A percentile compares a stretch with the other conserved stretches of the same genome.
Evolutionary conservation across 2,888 invertebrate genomes (phyloP).

Genomic region (Cephus rjabovi): DNA sequence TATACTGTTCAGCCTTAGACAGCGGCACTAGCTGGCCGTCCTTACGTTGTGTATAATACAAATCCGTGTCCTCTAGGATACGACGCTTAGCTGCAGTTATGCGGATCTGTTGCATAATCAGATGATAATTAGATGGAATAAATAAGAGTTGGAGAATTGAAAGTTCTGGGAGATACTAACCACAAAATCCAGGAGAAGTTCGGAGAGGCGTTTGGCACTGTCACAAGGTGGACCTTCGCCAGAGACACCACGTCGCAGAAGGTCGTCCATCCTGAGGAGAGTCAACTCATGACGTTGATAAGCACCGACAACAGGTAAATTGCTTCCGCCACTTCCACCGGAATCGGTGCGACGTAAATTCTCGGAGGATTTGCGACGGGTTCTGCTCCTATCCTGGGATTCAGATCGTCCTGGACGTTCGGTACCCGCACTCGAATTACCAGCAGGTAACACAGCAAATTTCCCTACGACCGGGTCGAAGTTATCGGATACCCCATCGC

Average conservation of each 20-base stretch:
- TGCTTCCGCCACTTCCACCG: constrained; percentile 41
- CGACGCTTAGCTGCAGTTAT: constrained; percentile 86
- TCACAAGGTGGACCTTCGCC: constrained; percentile 73
- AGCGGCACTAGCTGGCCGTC: constrained; percentile 71
- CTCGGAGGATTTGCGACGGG: constrained; percentile 47
- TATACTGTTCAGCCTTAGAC: constrained; percentile 74
- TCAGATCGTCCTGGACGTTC: constrained; percentile 12
- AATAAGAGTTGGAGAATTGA: not conserved
- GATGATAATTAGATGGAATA: not conserved
- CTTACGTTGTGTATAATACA: constrained; percentile 75
- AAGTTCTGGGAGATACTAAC: constrained; percentile 63
- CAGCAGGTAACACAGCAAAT: constrained; percentile 73
- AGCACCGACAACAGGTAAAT: constrained; percentile 78
- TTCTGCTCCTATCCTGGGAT: constrained; percentile 36
- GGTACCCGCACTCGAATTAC: not conserved
- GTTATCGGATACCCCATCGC: constrained; percentile 92
- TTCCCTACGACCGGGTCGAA: constrained; percentile 93
- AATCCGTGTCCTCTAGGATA: constrained; percentile 83
- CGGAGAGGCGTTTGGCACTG: constrained; percentile 76
- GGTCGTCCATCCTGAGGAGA: constrained; percentile 79
- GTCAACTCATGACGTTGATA: constrained; percentile 82
- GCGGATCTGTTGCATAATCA: constrained; percentile 43
- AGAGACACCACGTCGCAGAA: constrained; percentile 76
- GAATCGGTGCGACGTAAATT: constrained; percentile 39
- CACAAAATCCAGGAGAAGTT: constrained; percentile 82